These are phyloP conservation scores for Paracanthobrama guichenoti DNA, from an alignment of 2,113 vertebrate genomes.

Conservation along the genomic window DNA sequence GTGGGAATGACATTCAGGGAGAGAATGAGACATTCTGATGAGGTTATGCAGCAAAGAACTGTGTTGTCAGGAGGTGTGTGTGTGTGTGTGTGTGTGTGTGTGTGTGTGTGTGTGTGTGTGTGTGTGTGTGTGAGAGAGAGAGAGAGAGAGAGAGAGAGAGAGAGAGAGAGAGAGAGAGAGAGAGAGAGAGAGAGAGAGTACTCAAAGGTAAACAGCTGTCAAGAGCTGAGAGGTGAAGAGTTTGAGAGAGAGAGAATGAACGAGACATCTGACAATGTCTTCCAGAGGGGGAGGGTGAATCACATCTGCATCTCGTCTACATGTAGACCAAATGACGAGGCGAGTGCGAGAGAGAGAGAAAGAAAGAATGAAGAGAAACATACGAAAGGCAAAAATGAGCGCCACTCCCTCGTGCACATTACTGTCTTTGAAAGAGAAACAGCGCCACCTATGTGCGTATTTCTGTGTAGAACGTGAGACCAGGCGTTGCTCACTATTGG, in stretches of 20 bases:
- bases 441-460: conserved; percentile 55
- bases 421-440: conserved; percentile 51
- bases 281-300: conserved; percentile 46
- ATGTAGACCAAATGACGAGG: conserved; percentile 61
- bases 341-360: neutral
- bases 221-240: conserved; percentile 1
- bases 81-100: neutral
- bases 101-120: neutral
- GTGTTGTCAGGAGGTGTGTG: neutral
- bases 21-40: neutral
- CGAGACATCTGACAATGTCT: conserved; percentile 32
- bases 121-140: too few relatives aligned
- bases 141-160: neutral
- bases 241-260: conserved; percentile 2
- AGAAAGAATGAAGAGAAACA: neutral
- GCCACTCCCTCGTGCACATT: neutral
- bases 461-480: neutral
- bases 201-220: neutral
- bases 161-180: too few relatives aligned
- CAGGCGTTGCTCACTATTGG: neutral
- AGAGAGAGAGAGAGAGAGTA: too few relatives aligned
- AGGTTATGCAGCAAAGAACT: conserved; percentile 1
- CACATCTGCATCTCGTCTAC: conserved; percentile 43
- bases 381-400: neutral
- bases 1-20: neutral